Conservation (phyloP, 2,888 invertebrate species). For the Platerodrilus igneus region DNA sequence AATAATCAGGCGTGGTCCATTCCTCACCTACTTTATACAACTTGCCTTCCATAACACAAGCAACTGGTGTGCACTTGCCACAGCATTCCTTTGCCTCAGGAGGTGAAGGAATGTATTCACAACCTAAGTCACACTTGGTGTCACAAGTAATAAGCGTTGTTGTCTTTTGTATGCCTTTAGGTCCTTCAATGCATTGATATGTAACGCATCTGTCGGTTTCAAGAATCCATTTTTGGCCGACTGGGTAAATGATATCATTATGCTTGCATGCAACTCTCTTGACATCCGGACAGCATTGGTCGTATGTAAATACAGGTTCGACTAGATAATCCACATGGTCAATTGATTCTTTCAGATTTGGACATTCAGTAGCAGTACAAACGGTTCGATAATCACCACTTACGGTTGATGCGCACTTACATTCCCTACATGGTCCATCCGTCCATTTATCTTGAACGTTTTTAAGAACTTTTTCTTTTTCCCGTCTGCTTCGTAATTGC, state of each 20-base stretch:
- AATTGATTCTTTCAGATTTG: slow-evolving; percentile 43
- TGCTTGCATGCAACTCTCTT: slow-evolving; percentile 57
- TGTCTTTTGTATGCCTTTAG: slow-evolving; percentile 52
- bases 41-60: slow-evolving; percentile 51
- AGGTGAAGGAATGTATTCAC: slow-evolving; percentile 47
- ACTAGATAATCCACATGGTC: slow-evolving; percentile 55
- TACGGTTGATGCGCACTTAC: slow-evolving; percentile 51
- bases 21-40: slow-evolving; percentile 50
- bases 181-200: slow-evolving; percentile 50
- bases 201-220: slow-evolving; percentile 53
- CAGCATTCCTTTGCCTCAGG: slow-evolving; percentile 55
- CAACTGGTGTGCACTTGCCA: slow-evolving; percentile 59
- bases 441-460: slow-evolving; percentile 60
- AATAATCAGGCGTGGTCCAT: slow-evolving; percentile 61
- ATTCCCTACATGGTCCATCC: slow-evolving; percentile 67
- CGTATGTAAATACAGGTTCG: slow-evolving; percentile 51
- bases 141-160: slow-evolving; percentile 56
- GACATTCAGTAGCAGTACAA: slow-evolving; percentile 56
- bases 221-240: slow-evolving; percentile 58
- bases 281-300: slow-evolving; percentile 61
- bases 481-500: slow-evolving; percentile 40
- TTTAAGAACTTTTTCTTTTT: slow-evolving; percentile 53
- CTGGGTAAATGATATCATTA: slow-evolving; percentile 44
- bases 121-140: slow-evolving; percentile 52
- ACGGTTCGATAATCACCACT: slow-evolving; percentile 39